A percentile compares a stretch with the other conserved stretches of the same genome.
These are phyloP conservation scores for Manacus vitellinus DNA, from an alignment of 2,113 vertebrate genomes.

Conservation along the genomic window DNA sequence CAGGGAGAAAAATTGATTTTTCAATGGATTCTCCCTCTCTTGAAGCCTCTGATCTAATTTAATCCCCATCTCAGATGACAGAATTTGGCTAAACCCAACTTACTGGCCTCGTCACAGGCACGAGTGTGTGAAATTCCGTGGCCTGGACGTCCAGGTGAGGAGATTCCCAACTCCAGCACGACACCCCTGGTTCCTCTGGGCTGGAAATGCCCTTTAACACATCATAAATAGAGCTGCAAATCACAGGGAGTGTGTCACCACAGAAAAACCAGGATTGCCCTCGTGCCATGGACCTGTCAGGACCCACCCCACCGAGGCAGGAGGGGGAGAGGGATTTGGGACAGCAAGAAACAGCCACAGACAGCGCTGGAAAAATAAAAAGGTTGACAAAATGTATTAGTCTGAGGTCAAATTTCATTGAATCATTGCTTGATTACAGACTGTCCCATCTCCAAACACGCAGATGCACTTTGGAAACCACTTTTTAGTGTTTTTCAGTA, in stretches of 20 bases:
- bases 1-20: background rate
- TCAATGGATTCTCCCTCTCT: background rate
- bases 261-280: background rate
- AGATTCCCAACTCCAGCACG: background rate
- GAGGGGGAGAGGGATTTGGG: conserved; percentile 36
- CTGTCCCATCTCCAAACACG: background rate
- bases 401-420: conserved; percentile 52
- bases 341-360: conserved; percentile 5
- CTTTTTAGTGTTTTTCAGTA: conserved; percentile 9
- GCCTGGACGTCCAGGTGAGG: background rate
- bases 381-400: conserved; percentile 54
- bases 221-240: background rate
- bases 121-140: background rate
- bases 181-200: background rate
- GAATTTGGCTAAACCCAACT: background rate
- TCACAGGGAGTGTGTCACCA: background rate
- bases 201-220: background rate
- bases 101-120: fast-evolving
- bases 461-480: background rate
- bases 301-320: background rate
- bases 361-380: background rate
- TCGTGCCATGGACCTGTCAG: background rate
- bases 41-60: background rate
- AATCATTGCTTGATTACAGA: conserved; percentile 24
- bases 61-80: background rate